Conservation (phyloP, 2,888 invertebrate species). For the Sarcophaga variegata region DNA sequence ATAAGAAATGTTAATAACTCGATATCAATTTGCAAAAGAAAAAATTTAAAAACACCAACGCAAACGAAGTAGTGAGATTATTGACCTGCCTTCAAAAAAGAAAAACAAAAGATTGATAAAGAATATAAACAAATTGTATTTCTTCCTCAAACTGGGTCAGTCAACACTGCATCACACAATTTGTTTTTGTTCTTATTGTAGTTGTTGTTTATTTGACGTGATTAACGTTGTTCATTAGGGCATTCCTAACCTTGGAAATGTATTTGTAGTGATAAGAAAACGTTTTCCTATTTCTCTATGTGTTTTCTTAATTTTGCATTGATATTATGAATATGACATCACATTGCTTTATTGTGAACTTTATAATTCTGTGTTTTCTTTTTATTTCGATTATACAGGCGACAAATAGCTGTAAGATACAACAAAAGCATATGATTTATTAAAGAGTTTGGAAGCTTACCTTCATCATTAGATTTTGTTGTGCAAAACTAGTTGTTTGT, state of each 20-base stretch:
- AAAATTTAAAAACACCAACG: conserved; percentile 9
- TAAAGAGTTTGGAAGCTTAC: neutral
- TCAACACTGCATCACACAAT: neutral
- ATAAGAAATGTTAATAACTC: conserved; percentile 12
- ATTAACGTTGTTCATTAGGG: conserved; percentile 43
- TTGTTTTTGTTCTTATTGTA: neutral
- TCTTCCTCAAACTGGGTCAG: conserved; percentile 59
- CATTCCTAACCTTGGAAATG: conserved; percentile 66
- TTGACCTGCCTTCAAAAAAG: conserved; percentile 62
- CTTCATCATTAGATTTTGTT: neutral
- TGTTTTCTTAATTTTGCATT: neutral
- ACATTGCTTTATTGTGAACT: neutral
- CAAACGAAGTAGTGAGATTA: conserved; percentile 40
- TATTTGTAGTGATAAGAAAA: conserved; percentile 42
- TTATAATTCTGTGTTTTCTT: neutral
- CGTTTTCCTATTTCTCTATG: neutral
- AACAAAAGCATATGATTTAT: conserved; percentile 49
- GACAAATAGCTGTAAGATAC: neutral
- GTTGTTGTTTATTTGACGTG: conserved; percentile 14
- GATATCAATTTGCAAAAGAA: conserved; percentile 12
- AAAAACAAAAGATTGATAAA: conserved; percentile 58
- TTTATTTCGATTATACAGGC: neutral
- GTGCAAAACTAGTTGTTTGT: neutral
- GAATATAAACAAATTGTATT: conserved; percentile 52
- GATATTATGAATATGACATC: conserved; percentile 6